These are phyloP conservation scores for Noctua janthe DNA, from an alignment of 2,888 invertebrate species.

Conservation along the genomic window DNA sequence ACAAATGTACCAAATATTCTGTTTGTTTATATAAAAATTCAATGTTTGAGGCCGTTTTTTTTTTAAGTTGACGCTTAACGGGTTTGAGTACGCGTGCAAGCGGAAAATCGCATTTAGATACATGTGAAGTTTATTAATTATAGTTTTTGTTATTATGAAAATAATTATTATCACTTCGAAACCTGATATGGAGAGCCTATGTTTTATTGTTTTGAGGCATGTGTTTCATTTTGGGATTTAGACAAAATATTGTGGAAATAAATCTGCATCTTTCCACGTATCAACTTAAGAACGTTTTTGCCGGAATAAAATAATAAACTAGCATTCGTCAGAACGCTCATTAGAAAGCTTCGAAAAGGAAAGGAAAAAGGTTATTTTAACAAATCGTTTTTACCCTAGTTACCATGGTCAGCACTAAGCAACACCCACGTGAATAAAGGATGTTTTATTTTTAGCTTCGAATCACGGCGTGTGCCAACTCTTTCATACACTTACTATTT, in stretches of 20 bases:
- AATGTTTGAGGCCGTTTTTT: not conserved
- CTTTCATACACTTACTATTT: constrained; percentile 29
- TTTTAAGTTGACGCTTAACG: not conserved
- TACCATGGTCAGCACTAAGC: not conserved
- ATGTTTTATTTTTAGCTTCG: constrained; percentile 16
- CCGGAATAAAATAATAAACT: not conserved
- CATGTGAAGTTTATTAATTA: too few relatives aligned
- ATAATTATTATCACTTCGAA: not conserved
- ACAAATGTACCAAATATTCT: too few relatives aligned
- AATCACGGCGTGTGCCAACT: constrained; percentile 12
- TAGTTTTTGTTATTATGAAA: too few relatives aligned
- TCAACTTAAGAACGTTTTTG: not conserved
- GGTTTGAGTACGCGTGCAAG: too few relatives aligned
- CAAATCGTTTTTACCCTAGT: not conserved
- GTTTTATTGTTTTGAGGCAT: not conserved
- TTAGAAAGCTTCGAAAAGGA: not conserved
- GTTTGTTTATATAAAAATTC: not conserved
- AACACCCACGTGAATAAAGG: not conserved
- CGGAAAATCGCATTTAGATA: too few relatives aligned
- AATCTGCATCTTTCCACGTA: not conserved
- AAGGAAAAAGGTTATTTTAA: not conserved
- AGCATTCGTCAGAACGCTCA: not conserved
- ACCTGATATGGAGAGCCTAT: not conserved
- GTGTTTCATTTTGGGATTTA: not conserved
- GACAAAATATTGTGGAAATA: not conserved